Evolutionary conservation across 1,140 invertebrate genomes (phyloP).

Genomic region (Tetramorium simillimum): DNA sequence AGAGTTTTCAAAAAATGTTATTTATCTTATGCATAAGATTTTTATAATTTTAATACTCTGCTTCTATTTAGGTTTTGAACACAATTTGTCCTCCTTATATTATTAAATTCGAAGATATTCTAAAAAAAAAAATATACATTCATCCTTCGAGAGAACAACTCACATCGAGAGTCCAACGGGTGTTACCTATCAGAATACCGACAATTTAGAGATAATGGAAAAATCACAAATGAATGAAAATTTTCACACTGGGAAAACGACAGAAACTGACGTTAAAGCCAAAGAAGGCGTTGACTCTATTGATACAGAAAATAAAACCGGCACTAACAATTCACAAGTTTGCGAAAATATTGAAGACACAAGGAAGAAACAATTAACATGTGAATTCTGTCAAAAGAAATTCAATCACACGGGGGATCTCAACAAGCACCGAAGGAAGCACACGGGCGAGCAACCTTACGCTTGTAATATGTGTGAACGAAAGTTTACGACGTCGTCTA

Average conservation of each 20-base stretch:
- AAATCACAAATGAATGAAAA: background rate
- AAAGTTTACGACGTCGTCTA: conserved; percentile 22
- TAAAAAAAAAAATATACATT: background rate
- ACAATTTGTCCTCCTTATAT: conserved; percentile 28
- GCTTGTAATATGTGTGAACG: conserved; percentile 88
- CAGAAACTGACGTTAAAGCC: background rate
- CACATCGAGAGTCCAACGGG: background rate
- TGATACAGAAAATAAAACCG: background rate
- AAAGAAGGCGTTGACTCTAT: background rate
- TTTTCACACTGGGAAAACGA: background rate
- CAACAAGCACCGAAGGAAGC: conserved; percentile 87
- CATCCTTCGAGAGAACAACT: background rate
- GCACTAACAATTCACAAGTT: background rate
- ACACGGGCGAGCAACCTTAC: conserved; percentile 93
- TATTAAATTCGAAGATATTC: background rate
- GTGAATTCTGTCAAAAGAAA: conserved; percentile 21
- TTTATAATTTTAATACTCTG: background rate
- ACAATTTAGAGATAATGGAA: background rate
- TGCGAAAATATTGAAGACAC: background rate
- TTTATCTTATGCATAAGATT: background rate
- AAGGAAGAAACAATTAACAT: background rate
- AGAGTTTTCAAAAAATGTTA: too few relatives aligned
- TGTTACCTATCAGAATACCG: background rate
- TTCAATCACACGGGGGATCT: conserved; percentile 29
- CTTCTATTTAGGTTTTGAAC: conserved; percentile 27